Conservation (phyloP, 53 echinoderm and acorn worm genomes). For the Actinopyga echinites region DNA sequence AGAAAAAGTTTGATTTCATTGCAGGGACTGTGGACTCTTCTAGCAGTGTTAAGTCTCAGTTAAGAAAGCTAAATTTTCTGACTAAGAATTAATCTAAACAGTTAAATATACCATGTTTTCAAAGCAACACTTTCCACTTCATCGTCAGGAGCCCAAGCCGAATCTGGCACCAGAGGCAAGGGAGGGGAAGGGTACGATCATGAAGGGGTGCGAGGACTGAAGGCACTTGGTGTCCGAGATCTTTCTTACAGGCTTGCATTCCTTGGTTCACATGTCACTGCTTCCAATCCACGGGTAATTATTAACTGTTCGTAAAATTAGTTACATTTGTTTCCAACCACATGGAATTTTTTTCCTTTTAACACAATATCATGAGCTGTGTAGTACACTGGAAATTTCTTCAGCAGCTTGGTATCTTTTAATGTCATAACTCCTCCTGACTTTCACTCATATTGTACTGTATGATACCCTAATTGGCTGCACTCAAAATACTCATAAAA, state of each 20-base stretch:
- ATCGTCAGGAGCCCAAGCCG: slow-evolving; percentile 77
- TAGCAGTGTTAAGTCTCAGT: too few relatives aligned
- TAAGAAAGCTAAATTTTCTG: too few relatives aligned
- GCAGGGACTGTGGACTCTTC: too few relatives aligned
- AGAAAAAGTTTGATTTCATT: too few relatives aligned
- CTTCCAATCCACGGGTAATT: slow-evolving; percentile 95
- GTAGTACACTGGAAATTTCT: background rate
- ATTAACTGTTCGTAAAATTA: background rate
- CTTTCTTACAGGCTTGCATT: slow-evolving; percentile 91
- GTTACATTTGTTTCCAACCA: background rate
- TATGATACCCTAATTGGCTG: too few relatives aligned
- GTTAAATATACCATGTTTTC: background rate
- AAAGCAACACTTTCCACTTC: background rate
- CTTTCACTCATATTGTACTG: too few relatives aligned
- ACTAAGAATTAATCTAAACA: too few relatives aligned
- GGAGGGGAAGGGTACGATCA: slow-evolving; percentile 78
- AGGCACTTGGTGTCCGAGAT: slow-evolving; percentile 92
- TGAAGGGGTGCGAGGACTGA: slow-evolving; percentile 88
- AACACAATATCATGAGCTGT: background rate
- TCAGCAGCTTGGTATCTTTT: too few relatives aligned
- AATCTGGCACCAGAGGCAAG: slow-evolving; percentile 73
- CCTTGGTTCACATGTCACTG: slow-evolving; percentile 84
- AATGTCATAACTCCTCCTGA: too few relatives aligned
- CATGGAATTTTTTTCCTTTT: background rate
- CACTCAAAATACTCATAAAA: too few relatives aligned